Percentiles rank a stretch among this genome's conserved stretches.
Evolutionary conservation across 2,113 vertebrate species (phyloP).

Genomic region (Neofelis nebulosa): DNA sequence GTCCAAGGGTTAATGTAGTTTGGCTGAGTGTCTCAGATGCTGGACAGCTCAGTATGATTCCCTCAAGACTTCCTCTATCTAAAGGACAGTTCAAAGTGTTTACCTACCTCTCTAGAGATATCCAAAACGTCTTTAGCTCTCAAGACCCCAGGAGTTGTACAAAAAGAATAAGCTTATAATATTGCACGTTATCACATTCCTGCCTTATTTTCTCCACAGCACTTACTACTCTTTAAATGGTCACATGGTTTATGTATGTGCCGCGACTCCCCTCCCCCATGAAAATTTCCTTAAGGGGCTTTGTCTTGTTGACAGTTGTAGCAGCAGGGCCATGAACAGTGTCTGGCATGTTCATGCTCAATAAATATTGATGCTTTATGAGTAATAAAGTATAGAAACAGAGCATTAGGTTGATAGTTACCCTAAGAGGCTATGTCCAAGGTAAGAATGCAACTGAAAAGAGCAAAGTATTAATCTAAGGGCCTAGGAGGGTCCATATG

Average conservation of each 20-base stretch:
- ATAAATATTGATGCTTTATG: background rate
- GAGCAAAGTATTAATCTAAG: background rate
- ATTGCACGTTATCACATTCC: background rate
- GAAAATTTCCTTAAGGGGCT: background rate
- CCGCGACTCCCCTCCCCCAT: background rate
- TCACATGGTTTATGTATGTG: background rate
- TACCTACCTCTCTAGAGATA: background rate
- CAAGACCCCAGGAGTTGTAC: slow-evolving; percentile 10
- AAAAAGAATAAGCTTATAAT: slow-evolving; percentile 40
- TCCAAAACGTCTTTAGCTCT: slow-evolving; percentile 13
- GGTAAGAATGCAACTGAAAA: background rate
- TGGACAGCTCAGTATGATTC: background rate
- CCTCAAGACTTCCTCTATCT: slow-evolving; percentile 3
- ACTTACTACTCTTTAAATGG: background rate
- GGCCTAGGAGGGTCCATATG: background rate
- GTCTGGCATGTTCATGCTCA: background rate
- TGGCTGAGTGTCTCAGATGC: background rate
- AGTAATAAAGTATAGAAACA: background rate
- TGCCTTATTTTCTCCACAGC: background rate
- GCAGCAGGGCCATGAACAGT: background rate
- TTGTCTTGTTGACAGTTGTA: background rate
- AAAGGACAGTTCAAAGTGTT: slow-evolving; percentile 15
- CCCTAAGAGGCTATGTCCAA: background rate
- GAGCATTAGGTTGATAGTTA: background rate
- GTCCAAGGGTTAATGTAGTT: slow-evolving; percentile 26